Evolutionary conservation across 2,888 invertebrate genomes (phyloP).

Genomic region (Sinotaia quadrata): DNA sequence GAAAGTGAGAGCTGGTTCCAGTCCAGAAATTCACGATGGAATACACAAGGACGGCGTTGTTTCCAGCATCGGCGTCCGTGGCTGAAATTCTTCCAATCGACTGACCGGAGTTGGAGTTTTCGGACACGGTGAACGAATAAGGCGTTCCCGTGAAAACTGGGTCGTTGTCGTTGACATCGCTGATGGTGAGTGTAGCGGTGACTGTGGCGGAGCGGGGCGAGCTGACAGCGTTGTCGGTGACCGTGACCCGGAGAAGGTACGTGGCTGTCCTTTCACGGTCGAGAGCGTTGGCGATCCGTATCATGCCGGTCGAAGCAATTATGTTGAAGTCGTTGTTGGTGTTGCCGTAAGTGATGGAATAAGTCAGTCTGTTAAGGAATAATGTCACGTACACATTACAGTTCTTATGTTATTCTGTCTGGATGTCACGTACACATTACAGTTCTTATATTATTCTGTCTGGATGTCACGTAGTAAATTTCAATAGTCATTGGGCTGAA

Average conservation of each 20-base stretch:
- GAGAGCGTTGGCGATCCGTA: conserved; percentile 48
- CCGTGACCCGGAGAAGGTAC: conserved; percentile 49
- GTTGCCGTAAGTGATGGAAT: conserved; percentile 54
- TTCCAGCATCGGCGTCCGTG: conserved; percentile 52
- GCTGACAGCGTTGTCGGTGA: conserved; percentile 42
- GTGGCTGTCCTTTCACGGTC: conserved; percentile 56
- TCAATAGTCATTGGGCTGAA: no score
- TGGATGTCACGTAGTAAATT: no score
- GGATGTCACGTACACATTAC: no score
- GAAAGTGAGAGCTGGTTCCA: conserved; percentile 46
- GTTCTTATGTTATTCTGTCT: no score
- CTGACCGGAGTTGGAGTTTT: conserved; percentile 48
- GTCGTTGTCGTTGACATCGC: conserved; percentile 58
- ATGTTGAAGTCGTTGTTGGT: conserved; percentile 51
- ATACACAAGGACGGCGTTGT: conserved; percentile 46
- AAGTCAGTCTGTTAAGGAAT: conserved; percentile 41
- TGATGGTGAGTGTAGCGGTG: conserved; percentile 49
- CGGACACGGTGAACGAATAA: conserved; percentile 50
- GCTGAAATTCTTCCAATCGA: conserved; percentile 48
- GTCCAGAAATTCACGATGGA: conserved; percentile 37
- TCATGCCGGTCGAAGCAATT: conserved; percentile 36
- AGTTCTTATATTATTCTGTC: no score
- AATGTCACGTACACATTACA: background rate
- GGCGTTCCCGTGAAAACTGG: conserved; percentile 50
- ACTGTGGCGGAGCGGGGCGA: conserved; percentile 37